Conservation (phyloP, 2,888 invertebrate genomes). For the Microplitis manilae region DNA sequence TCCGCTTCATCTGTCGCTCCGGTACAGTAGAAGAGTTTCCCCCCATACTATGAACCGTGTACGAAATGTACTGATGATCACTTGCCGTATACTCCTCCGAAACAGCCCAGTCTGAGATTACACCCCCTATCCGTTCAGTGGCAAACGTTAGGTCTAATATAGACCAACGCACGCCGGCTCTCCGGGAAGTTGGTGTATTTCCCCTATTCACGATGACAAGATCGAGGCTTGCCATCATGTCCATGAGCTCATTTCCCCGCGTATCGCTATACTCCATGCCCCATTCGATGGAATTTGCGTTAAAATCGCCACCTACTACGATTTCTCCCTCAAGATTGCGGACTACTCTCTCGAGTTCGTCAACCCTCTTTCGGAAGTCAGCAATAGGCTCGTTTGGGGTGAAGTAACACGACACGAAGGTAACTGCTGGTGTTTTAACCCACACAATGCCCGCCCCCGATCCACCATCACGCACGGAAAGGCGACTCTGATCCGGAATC, state of each 20-base stretch:
- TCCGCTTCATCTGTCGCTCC: background rate
- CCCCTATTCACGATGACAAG: too few relatives aligned
- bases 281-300: background rate
- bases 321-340: too few relatives aligned
- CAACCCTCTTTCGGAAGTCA: background rate
- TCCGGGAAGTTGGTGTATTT: background rate
- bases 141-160: too few relatives aligned
- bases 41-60: too few relatives aligned
- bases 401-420: background rate
- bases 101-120: too few relatives aligned
- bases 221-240: background rate
- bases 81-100: background rate
- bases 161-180: background rate
- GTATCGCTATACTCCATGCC: too few relatives aligned
- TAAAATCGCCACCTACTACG: background rate
- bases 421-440: too few relatives aligned
- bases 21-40: background rate
- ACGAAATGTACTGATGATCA: background rate
- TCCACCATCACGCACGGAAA: background rate
- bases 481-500: too few relatives aligned
- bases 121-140: too few relatives aligned
- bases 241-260: background rate
- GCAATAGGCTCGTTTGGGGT: background rate
- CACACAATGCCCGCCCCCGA: background rate
- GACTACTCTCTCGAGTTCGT: too few relatives aligned